A percentile compares a stretch with the other conserved stretches of the same genome.
phyloP scores from a whole-genome alignment of 2,888 invertebrate genomes.

The Cabera pusaria region DNA sequence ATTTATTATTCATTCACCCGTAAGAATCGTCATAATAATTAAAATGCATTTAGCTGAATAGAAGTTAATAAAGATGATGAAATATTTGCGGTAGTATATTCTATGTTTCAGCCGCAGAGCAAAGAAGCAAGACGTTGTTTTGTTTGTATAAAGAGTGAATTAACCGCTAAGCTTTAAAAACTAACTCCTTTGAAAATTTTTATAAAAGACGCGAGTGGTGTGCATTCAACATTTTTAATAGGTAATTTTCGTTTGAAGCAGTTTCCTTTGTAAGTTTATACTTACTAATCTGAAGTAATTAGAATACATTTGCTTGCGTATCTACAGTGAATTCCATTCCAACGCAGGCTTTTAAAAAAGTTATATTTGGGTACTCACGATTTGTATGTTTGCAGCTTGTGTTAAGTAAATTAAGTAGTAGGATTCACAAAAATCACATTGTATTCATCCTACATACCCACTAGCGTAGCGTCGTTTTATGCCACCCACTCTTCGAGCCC shows the following conservation, averaged over 20 bases:
- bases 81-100: constrained; percentile 21
- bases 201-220: constrained; percentile 52
- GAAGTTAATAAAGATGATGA: constrained; percentile 17
- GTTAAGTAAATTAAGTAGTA: too few relatives aligned
- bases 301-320: constrained; percentile 27
- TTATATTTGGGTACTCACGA: too few relatives aligned
- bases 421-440: too few relatives aligned
- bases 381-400: too few relatives aligned
- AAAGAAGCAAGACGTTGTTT: constrained; percentile 42
- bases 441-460: too few relatives aligned
- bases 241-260: constrained; percentile 49
- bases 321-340: too few relatives aligned
- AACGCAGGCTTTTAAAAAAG: too few relatives aligned
- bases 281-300: constrained; percentile 27
- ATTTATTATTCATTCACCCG: too few relatives aligned
- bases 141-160: constrained; percentile 60
- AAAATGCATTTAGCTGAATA: constrained; percentile 8
- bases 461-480: too few relatives aligned
- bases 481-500: too few relatives aligned
- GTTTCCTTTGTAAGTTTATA: constrained; percentile 49
- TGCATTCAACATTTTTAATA: constrained; percentile 56
- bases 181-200: constrained; percentile 66
- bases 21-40: too few relatives aligned
- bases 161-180: constrained; percentile 64
- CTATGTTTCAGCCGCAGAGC: constrained; percentile 26